Evolutionary conservation across 2,888 invertebrate genomes (phyloP), one percentile per base, ranked within the genome.

Genomic region (Cheilosia soror): DNA sequence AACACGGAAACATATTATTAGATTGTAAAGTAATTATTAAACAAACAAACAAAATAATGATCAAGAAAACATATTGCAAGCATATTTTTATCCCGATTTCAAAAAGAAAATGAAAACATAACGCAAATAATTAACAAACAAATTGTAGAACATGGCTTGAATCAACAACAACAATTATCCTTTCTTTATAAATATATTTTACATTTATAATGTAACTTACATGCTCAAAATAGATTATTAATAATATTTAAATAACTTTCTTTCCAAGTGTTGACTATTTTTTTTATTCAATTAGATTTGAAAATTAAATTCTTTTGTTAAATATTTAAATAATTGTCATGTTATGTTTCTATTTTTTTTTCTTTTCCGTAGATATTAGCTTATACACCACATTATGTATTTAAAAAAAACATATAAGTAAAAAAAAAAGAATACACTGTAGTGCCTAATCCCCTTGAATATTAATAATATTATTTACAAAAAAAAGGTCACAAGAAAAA

Each of bases 391-490:
- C 81, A 85, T 81, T 77, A 85, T 81, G 76, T 81, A 85, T 81
- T 20, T 81, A 72, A 85, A 73, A 71, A 75, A 86, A 85, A 82
- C 78, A 85, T 53, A 79, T 47, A 87, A 82, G 42, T 51, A 79
- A 62, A 83, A 79, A 83, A 85, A 87, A 87, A 83, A 85, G 87
- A 87, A 87, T 87, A 89, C 89, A 89, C 89, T 89, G 89, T 89
- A 89, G 89, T 89, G 89, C 89, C 89, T 89, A 89, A 88, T 88
- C 87, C 88, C 88, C 88, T 87, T 86, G 87, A 88, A 76, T 86
- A 88, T 87, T 80, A 66, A 69, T 65, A 72, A 87, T 87, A 87
- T 76, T 47, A 77, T 87, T 84, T 87, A 72, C 75, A 82, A 57
- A 80, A 87, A 88, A 88, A 88, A 87, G 88, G 69, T 87, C 82